phyloP scores from a whole-genome alignment of 2,888 invertebrate genomes.

The Atethmia centrago region DNA sequence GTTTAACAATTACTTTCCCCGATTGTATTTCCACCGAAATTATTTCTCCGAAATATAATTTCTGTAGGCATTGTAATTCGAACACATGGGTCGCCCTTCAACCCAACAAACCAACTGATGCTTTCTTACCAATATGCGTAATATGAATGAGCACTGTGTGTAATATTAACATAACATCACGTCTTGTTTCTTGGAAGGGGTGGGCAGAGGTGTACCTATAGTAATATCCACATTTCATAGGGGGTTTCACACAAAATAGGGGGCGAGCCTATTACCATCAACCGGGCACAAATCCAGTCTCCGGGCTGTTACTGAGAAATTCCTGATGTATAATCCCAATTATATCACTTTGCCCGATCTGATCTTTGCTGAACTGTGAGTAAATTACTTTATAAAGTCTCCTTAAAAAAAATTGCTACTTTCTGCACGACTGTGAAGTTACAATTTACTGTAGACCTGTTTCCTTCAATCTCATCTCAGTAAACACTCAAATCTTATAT shows the following conservation, averaged over 20 bases:
- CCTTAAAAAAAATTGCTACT: not conserved
- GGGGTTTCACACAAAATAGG: too few relatives aligned
- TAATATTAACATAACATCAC: too few relatives aligned
- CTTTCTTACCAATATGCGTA: not conserved
- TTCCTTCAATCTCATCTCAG: constrained; percentile 10
- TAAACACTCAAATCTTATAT: constrained; percentile 17
- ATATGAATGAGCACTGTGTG: not conserved
- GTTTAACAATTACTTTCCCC: not conserved
- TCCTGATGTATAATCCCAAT: too few relatives aligned
- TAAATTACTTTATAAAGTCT: not conserved
- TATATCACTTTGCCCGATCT: too few relatives aligned
- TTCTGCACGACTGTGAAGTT: not conserved
- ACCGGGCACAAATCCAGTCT: not conserved
- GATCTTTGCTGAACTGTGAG: too few relatives aligned
- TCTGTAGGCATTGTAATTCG: not conserved
- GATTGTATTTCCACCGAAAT: not conserved
- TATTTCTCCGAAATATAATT: not conserved
- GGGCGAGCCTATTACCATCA: too few relatives aligned
- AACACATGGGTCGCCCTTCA: not conserved
- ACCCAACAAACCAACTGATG: not conserved
- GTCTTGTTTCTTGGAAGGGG: too few relatives aligned
- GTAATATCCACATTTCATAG: too few relatives aligned
- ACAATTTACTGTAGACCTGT: constrained; percentile 13
- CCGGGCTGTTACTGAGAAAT: too few relatives aligned
- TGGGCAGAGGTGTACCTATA: too few relatives aligned